Evolutionary conservation across 1,140 invertebrate species (phyloP).

Genomic region (Ericerus pela): DNA sequence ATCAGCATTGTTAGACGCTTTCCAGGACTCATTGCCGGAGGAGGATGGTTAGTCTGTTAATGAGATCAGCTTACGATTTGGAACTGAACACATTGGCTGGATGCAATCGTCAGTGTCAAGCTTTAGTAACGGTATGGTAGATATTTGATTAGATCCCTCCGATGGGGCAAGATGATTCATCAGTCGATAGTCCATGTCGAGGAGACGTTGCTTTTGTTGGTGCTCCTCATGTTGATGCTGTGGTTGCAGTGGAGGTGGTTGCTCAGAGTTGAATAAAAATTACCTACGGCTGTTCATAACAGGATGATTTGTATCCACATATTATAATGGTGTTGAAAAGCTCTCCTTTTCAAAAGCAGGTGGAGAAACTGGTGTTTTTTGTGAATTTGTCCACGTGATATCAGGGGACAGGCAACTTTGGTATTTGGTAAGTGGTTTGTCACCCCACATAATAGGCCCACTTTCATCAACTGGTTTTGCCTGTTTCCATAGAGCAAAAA

Average conservation of each 20-base stretch:
- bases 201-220: background rate
- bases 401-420: background rate
- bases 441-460: background rate
- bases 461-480: background rate
- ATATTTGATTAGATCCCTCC: background rate
- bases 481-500: background rate
- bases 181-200: background rate
- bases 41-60: conserved; percentile 51
- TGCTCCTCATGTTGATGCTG: too few relatives aligned
- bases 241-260: too few relatives aligned
- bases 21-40: background rate
- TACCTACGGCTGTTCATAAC: too few relatives aligned
- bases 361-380: conserved; percentile 5
- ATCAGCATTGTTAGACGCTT: conserved; percentile 6
- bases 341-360: conserved; percentile 6
- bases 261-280: too few relatives aligned
- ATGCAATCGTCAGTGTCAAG: conserved; percentile 69
- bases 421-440: background rate
- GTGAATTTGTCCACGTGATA: background rate
- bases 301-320: conserved; percentile 3
- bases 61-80: conserved; percentile 69
- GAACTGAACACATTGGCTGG: conserved; percentile 62
- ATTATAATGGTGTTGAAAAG: background rate
- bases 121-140: conserved; percentile 43
- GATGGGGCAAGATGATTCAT: background rate